These are phyloP conservation scores for Gorsachius magnificus DNA, from an alignment of 2,797 vertebrate species.

Conservation along the genomic window DNA sequence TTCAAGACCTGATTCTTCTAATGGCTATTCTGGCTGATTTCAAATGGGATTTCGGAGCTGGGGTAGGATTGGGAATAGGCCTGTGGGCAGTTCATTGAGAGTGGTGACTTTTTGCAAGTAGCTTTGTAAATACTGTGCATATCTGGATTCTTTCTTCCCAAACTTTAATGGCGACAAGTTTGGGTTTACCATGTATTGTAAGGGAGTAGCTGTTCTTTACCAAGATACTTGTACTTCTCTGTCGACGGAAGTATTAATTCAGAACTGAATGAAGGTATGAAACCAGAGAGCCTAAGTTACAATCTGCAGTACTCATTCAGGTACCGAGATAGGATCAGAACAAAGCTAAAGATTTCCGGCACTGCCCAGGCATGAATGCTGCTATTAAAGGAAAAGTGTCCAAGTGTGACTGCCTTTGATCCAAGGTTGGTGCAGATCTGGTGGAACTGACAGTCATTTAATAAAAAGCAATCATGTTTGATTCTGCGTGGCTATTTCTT, in stretches of 20 bases:
- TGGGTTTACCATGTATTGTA: not conserved
- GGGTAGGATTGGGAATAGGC: not conserved
- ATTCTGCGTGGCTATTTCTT: not conserved
- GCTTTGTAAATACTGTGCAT: fast-evolving
- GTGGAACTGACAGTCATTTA: constrained; percentile 38
- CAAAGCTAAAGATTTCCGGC: not conserved
- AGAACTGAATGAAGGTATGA: not conserved
- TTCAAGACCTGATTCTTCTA: not conserved
- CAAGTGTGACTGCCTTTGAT: constrained; percentile 53
- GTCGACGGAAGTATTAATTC: not conserved
- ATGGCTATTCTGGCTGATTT: not conserved
- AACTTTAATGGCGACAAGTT: not conserved
- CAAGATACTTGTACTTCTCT: not conserved
- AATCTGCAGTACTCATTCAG: not conserved
- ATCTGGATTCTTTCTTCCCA: not conserved
- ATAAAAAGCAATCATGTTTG: constrained; percentile 24
- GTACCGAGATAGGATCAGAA: not conserved
- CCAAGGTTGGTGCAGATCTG: constrained; percentile 5
- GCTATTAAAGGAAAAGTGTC: constrained; percentile 23
- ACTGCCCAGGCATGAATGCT: not conserved
- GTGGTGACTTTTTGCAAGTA: not conserved
- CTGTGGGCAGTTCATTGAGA: not conserved
- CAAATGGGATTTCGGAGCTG: not conserved
- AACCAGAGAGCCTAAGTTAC: not conserved
- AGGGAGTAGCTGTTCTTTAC: not conserved